A percentile compares a stretch with the other conserved stretches of the same genome.
phyloP scores from a whole-genome alignment of 1,140 invertebrate genomes.

The Drosophila neocordata region DNA sequence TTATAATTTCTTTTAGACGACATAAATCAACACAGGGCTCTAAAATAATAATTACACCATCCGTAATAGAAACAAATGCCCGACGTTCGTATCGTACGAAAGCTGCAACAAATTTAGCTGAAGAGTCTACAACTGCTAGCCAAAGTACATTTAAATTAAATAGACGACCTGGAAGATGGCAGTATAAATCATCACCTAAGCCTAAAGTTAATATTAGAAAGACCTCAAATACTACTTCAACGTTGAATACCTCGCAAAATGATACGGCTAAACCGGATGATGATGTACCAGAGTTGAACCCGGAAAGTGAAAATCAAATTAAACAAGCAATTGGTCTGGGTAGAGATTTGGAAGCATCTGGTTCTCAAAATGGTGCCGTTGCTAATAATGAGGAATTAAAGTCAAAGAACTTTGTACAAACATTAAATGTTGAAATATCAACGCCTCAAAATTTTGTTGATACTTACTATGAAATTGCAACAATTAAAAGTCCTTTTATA shows the following conservation, averaged over 20 bases:
- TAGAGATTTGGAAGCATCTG: slow-evolving; percentile 87
- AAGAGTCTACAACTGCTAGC: slow-evolving; percentile 84
- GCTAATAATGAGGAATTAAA: slow-evolving; percentile 85
- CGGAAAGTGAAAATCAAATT: slow-evolving; percentile 25
- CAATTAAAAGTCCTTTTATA: slow-evolving; percentile 93
- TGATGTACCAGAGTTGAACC: slow-evolving; percentile 32
- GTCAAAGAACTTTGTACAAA: slow-evolving; percentile 86
- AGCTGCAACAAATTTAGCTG: slow-evolving; percentile 83
- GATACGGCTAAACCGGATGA: slow-evolving; percentile 40
- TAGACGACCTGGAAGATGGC: slow-evolving; percentile 91
- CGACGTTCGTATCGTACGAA: slow-evolving; percentile 86
- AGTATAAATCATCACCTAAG: slow-evolving; percentile 94
- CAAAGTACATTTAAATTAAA: slow-evolving; percentile 90
- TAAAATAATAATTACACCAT: slow-evolving; percentile 68
- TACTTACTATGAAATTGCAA: slow-evolving; percentile 93
- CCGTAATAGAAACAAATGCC: slow-evolving; percentile 78
- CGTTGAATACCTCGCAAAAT: slow-evolving; percentile 24
- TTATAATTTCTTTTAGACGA: slow-evolving; percentile 35
- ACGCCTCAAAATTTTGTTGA: slow-evolving; percentile 92
- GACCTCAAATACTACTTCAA: slow-evolving; percentile 60
- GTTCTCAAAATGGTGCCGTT: slow-evolving; percentile 86
- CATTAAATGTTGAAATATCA: slow-evolving; percentile 92
- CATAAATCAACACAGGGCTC: slow-evolving; percentile 80
- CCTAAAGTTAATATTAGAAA: slow-evolving; percentile 91
- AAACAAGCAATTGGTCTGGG: slow-evolving; percentile 47